Conservation (phyloP, 2,888 invertebrate species). For the Drosophila limbata region DNA sequence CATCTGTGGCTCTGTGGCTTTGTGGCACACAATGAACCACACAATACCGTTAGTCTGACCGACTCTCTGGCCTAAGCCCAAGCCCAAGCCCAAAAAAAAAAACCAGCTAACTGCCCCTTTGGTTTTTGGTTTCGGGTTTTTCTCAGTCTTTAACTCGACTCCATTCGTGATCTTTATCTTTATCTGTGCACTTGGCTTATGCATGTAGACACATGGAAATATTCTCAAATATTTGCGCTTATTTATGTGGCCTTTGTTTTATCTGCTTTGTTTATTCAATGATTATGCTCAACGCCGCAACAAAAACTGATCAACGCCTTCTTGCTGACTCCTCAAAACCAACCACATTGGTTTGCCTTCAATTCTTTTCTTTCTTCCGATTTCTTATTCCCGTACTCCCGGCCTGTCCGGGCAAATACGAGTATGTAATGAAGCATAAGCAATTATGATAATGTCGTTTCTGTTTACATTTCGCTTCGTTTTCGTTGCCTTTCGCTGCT, state of each 20-base stretch:
- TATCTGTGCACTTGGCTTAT: slow-evolving; percentile 63
- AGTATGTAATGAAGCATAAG: slow-evolving; percentile 79
- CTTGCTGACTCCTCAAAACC: slow-evolving; percentile 15
- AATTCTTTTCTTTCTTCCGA: slow-evolving; percentile 11
- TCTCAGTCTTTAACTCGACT: slow-evolving; percentile 14
- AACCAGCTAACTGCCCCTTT: slow-evolving; percentile 48
- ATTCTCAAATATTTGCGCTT: slow-evolving; percentile 72
- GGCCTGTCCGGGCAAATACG: slow-evolving; percentile 45
- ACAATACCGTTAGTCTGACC: slow-evolving; percentile 71
- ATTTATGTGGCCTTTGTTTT: slow-evolving; percentile 76
- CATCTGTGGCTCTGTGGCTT: slow-evolving; percentile 50
- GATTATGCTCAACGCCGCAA: slow-evolving; percentile 57
- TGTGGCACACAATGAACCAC: slow-evolving; percentile 54
- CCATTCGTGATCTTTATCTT: slow-evolving; percentile 67
- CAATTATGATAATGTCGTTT: slow-evolving; percentile 79
- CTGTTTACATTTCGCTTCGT: slow-evolving; percentile 60
- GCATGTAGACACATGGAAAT: slow-evolving; percentile 49
- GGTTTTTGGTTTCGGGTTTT: slow-evolving; percentile 30
- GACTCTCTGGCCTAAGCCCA: slow-evolving; percentile 32
- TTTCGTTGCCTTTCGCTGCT: slow-evolving; percentile 31
- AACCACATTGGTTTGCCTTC: slow-evolving; percentile 46
- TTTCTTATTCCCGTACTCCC: slow-evolving; percentile 4
- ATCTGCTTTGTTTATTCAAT: slow-evolving; percentile 73
- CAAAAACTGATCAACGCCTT: slow-evolving; percentile 20
- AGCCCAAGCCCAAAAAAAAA: slow-evolving; percentile 27